A percentile compares a stretch with the other conserved stretches of the same genome.
These are phyloP conservation scores for Borostomias antarcticus DNA, from an alignment of 2,797 vertebrate species.

Conservation along the genomic window DNA sequence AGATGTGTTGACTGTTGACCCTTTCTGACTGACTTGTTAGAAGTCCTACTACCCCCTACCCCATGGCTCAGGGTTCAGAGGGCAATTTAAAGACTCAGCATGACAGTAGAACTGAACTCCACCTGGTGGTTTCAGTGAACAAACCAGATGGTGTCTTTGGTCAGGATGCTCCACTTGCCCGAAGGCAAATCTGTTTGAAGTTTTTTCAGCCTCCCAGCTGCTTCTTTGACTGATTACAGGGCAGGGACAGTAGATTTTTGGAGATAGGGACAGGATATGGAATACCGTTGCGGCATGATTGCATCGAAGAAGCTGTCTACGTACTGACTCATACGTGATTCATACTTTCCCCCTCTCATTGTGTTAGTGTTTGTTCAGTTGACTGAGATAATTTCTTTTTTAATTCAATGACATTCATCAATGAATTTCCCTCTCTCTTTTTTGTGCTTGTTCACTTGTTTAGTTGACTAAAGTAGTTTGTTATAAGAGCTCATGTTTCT, in stretches of 20 bases:
- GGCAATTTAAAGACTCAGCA: slow-evolving; percentile 1
- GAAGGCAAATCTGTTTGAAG: slow-evolving; percentile 13
- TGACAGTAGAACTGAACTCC: not conserved
- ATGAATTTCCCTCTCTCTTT: no score
- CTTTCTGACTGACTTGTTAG: not conserved
- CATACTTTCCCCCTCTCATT: not conserved
- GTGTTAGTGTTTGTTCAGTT: not conserved
- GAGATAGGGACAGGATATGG: slow-evolving; percentile 2
- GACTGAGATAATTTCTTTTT: no score
- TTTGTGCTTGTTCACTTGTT: no score
- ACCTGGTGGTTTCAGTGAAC: not conserved
- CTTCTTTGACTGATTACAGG: slow-evolving; percentile 12
- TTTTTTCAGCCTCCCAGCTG: slow-evolving; percentile 1
- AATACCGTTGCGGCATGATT: not conserved
- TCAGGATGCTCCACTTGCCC: slow-evolving; percentile 7
- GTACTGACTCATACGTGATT: not conserved
- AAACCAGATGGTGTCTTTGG: slow-evolving; percentile 17
- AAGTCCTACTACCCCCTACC: not conserved
- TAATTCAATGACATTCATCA: no score
- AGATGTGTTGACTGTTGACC: not conserved
- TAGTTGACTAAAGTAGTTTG: no score
- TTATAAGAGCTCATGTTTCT: slow-evolving; percentile 1
- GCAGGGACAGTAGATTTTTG: slow-evolving; percentile 6
- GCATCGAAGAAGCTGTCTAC: not conserved
- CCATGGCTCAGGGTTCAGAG: not conserved